These are phyloP conservation scores for Thelaira solivaga DNA, from an alignment of 2,888 invertebrate species.

Conservation along the genomic window DNA sequence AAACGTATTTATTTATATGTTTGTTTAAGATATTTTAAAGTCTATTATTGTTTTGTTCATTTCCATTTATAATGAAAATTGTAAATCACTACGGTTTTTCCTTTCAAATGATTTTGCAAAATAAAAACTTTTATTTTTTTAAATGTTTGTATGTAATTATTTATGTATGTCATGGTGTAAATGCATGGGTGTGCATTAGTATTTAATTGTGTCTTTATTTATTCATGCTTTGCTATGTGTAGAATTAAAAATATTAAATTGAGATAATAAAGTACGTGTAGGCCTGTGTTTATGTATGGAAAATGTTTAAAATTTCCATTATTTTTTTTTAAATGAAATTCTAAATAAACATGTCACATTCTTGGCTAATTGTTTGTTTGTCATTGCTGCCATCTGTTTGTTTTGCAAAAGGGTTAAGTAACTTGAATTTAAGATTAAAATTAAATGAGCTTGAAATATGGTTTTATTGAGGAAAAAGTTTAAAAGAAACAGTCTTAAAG, in stretches of 20 bases:
- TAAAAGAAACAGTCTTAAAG: no score
- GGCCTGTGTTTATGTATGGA: conserved; percentile 41
- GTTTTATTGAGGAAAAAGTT: no score
- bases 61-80: conserved; percentile 52
- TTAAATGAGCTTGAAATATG: no score
- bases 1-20: background rate
- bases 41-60: conserved; percentile 48
- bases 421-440: no score
- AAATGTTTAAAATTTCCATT: conserved; percentile 44
- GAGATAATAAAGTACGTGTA: conserved; percentile 29
- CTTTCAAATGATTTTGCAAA: conserved; percentile 48
- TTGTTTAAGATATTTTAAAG: conserved; percentile 12
- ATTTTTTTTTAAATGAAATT: conserved; percentile 15
- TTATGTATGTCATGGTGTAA: background rate
- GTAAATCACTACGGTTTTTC: conserved; percentile 59
- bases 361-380: conserved; percentile 52
- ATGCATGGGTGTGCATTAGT: background rate
- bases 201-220: background rate
- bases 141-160: no score
- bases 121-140: conserved; percentile 36
- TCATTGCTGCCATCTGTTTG: no score
- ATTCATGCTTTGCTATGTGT: background rate
- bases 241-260: conserved; percentile 19
- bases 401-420: no score
- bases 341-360: conserved; percentile 59